These are phyloP conservation scores for Tachypleus tridentatus DNA, from an alignment of 1,140 invertebrate species.

Conservation along the genomic window DNA sequence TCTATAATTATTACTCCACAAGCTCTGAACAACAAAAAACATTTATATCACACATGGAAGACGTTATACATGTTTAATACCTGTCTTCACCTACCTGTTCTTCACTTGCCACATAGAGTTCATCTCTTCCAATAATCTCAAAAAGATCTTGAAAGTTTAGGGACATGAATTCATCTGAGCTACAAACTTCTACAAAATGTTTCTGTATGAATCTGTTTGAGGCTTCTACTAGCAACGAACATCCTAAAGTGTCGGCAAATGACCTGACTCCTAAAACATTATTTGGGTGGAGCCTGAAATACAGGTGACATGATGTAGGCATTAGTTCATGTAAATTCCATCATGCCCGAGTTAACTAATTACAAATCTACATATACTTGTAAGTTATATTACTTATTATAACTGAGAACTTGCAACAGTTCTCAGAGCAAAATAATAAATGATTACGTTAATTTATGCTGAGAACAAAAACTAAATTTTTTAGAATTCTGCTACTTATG, in stretches of 20 bases:
- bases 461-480: no score
- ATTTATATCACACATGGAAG: no score
- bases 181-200: constrained; percentile 64
- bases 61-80: constrained; percentile 25
- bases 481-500: no score
- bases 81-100: constrained; percentile 50
- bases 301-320: no score
- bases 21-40: background rate
- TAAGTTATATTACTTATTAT: no score
- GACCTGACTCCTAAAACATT: constrained; percentile 71
- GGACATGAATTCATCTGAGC: constrained; percentile 62
- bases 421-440: no score
- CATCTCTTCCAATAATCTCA: constrained; percentile 61
- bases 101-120: constrained; percentile 55
- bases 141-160: constrained; percentile 51
- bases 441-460: no score
- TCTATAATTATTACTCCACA: no score
- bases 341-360: no score
- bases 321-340: no score
- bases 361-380: no score
- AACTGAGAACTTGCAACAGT: no score
- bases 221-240: constrained; percentile 52
- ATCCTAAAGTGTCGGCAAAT: constrained; percentile 72
- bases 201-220: constrained; percentile 71
- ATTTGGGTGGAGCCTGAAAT: constrained; percentile 56